Conservation (phyloP, 2,888 invertebrate species). For the Lordiphosa andalusiaca region DNA sequence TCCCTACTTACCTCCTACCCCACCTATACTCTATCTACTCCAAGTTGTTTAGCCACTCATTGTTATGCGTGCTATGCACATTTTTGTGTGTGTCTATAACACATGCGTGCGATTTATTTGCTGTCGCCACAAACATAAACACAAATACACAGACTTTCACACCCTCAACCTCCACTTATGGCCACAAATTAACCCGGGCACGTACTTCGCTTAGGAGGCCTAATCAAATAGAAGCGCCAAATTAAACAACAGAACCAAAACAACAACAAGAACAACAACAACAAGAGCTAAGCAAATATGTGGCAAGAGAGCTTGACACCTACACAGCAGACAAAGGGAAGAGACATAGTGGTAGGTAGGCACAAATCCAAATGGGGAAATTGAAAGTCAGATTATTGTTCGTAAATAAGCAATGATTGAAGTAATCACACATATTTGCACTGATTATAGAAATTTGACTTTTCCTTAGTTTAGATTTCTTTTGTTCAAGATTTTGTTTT, state of each 20-base stretch:
- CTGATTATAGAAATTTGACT: no score
- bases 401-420: no score
- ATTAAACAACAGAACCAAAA: slow-evolving; percentile 57
- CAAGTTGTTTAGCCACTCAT: slow-evolving; percentile 34
- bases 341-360: background rate
- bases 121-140: slow-evolving; percentile 43
- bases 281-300: slow-evolving; percentile 59
- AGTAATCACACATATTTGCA: no score
- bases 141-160: slow-evolving; percentile 20
- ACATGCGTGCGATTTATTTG: slow-evolving; percentile 70
- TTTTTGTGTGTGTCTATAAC: slow-evolving; percentile 24
- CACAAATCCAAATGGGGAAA: no score
- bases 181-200: slow-evolving; percentile 66
- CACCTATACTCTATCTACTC: background rate
- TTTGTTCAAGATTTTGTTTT: no score
- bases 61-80: slow-evolving; percentile 61
- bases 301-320: slow-evolving; percentile 54
- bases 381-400: no score
- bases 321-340: slow-evolving; percentile 24
- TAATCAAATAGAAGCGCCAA: slow-evolving; percentile 72
- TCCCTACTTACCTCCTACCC: background rate
- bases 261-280: slow-evolving; percentile 12
- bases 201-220: slow-evolving; percentile 67
- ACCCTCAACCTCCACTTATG: slow-evolving; percentile 28
- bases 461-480: no score